phyloP scores from a whole-genome alignment of 92 coral and sea anemone species.

The Zoanthus sansibaricus region DNA sequence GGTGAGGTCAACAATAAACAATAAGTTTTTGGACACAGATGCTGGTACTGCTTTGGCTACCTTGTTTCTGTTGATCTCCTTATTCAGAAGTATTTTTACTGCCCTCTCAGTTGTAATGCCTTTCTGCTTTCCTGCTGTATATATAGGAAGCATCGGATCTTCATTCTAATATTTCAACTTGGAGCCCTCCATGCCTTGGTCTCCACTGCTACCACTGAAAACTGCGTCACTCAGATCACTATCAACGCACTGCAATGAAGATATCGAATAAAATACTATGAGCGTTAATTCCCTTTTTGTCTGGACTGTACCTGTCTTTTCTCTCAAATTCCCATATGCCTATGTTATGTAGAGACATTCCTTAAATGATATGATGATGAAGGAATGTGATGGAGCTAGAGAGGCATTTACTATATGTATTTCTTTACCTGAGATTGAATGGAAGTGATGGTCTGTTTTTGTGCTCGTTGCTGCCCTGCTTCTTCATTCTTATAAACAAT shows the following conservation, averaged over 20 bases:
- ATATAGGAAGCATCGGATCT: conserved; percentile 53
- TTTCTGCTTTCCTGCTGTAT: conserved; percentile 33
- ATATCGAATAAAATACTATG: conserved; percentile 1
- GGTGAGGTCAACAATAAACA: conserved; percentile 51
- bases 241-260: neutral
- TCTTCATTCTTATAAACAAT: conserved; percentile 1
- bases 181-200: conserved; percentile 1
- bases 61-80: conserved; percentile 22
- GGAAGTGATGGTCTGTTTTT: conserved; percentile 18
- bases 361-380: neutral
- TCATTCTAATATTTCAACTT: conserved; percentile 37
- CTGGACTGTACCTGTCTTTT: neutral
- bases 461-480: conserved; percentile 19
- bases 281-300: neutral
- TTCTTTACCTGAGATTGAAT: neutral
- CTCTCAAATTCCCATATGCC: neutral
- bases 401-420: conserved; percentile 1
- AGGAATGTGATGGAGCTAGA: conserved; percentile 5
- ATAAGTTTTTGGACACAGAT: conserved; percentile 37
- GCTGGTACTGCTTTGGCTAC: conserved; percentile 57
- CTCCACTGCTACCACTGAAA: conserved; percentile 29
- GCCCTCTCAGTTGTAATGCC: conserved; percentile 51
- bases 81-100: conserved; percentile 44
- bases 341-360: neutral
- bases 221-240: conserved; percentile 4